A percentile compares a stretch with the other conserved stretches of the same genome.
phyloP scores from a whole-genome alignment of 2,113 vertebrate species.

The Rattus rattus region DNA sequence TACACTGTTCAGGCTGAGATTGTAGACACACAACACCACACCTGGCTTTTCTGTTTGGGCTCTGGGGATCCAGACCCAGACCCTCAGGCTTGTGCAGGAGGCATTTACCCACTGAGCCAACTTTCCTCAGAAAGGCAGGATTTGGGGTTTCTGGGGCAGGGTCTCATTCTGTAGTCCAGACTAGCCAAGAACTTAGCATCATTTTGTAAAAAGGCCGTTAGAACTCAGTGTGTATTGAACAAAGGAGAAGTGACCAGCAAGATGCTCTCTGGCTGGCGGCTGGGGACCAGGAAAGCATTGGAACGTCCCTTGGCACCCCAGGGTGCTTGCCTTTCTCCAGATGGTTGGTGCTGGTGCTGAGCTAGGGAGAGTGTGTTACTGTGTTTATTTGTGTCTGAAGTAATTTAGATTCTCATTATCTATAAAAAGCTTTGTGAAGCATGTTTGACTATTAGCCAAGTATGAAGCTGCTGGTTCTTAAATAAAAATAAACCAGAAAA shows the following conservation, averaged over 20 bases:
- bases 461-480: background rate
- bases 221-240: background rate
- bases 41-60: background rate
- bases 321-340: background rate
- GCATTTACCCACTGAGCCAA: background rate
- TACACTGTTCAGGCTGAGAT: background rate
- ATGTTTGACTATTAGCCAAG: conserved; percentile 11
- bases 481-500: conserved; percentile 40
- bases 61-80: background rate
- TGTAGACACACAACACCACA: background rate
- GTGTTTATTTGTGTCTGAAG: background rate
- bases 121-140: background rate
- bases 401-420: background rate
- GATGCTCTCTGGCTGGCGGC: background rate
- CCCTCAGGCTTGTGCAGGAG: background rate
- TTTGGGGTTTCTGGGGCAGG: background rate
- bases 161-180: background rate
- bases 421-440: background rate
- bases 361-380: background rate
- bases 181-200: background rate
- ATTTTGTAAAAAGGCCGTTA: background rate
- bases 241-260: background rate
- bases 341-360: background rate
- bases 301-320: background rate
- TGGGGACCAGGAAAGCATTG: background rate